Evolutionary conservation across 2,797 vertebrate genomes (phyloP).

Genomic region (Gouania willdenowi): DNA sequence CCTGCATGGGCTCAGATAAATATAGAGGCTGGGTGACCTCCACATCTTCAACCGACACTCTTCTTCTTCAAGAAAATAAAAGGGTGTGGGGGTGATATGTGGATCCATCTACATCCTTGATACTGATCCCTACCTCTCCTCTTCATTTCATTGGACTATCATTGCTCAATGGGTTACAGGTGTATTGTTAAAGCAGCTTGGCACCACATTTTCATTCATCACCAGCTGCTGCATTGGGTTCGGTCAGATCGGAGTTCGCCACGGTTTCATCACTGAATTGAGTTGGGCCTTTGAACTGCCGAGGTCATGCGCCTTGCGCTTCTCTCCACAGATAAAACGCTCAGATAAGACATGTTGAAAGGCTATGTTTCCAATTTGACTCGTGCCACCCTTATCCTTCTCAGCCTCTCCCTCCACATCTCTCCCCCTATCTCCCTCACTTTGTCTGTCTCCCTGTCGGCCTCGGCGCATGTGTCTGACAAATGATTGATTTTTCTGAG

Average conservation of each 20-base stretch:
- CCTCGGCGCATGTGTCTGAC: constrained; percentile 77
- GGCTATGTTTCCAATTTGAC: constrained; percentile 77
- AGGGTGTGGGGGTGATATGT: constrained; percentile 1
- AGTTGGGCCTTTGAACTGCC: constrained; percentile 52
- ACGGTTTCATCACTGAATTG: constrained; percentile 33
- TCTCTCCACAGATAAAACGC: constrained; percentile 70
- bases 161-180: constrained; percentile 32
- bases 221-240: constrained; percentile 9
- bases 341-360: constrained; percentile 77
- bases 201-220: not conserved
- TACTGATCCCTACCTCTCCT: not conserved
- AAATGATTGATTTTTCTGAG: constrained; percentile 83
- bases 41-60: constrained; percentile 24
- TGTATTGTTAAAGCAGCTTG: constrained; percentile 19
- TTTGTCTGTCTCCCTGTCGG: constrained; percentile 63
- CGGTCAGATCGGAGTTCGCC: constrained; percentile 5
- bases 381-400: constrained; percentile 74
- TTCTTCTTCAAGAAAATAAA: constrained; percentile 55
- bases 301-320: constrained; percentile 38
- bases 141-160: constrained; percentile 3
- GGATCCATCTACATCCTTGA: not conserved
- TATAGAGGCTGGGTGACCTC: constrained; percentile 54
- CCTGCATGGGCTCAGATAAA: constrained; percentile 62
- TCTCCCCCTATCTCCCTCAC: constrained; percentile 46
- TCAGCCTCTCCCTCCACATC: constrained; percentile 47